phyloP scores from a whole-genome alignment of 2,888 invertebrate genomes.

The Acleris literana region DNA sequence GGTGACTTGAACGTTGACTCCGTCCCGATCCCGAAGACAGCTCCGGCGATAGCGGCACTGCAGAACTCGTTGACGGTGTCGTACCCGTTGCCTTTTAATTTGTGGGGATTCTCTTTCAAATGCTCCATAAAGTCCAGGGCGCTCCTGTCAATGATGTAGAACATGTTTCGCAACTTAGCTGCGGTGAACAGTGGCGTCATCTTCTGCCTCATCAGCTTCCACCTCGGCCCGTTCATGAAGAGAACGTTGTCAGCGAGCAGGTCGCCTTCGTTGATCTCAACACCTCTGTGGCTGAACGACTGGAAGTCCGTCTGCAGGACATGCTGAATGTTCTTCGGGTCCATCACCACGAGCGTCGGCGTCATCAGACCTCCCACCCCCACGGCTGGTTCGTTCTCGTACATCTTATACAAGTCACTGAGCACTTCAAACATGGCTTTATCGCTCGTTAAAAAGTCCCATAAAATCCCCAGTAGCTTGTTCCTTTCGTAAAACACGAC shows the following conservation, averaged over 20 bases:
- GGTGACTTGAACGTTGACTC: slow-evolving; percentile 61
- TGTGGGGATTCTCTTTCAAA: slow-evolving; percentile 51
- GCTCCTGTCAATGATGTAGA: slow-evolving; percentile 61
- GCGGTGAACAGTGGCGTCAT: slow-evolving; percentile 65
- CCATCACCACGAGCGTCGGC: slow-evolving; percentile 52
- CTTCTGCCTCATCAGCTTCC: slow-evolving; percentile 65
- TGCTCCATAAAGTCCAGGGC: slow-evolving; percentile 58
- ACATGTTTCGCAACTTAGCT: slow-evolving; percentile 67
- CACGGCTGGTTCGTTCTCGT: slow-evolving; percentile 52
- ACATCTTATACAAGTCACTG: slow-evolving; percentile 52
- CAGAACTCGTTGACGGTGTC: slow-evolving; percentile 52
- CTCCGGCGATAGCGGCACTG: slow-evolving; percentile 58
- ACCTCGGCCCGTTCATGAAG: slow-evolving; percentile 55
- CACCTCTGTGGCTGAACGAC: slow-evolving; percentile 56
- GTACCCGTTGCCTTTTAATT: slow-evolving; percentile 45
- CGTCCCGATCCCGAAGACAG: slow-evolving; percentile 67
- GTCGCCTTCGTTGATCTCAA: slow-evolving; percentile 50
- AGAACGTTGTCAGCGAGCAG: slow-evolving; percentile 55
- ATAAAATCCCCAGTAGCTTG: slow-evolving; percentile 53
- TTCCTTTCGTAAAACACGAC: slow-evolving; percentile 52
- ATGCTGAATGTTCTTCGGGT: slow-evolving; percentile 52
- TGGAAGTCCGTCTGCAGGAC: slow-evolving; percentile 54
- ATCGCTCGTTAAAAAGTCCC: slow-evolving; percentile 49
- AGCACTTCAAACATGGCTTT: slow-evolving; percentile 53
- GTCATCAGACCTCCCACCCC: slow-evolving; percentile 36